phyloP scores from a whole-genome alignment of 2,113 vertebrate species.

The Pygathrix nemaeus region DNA sequence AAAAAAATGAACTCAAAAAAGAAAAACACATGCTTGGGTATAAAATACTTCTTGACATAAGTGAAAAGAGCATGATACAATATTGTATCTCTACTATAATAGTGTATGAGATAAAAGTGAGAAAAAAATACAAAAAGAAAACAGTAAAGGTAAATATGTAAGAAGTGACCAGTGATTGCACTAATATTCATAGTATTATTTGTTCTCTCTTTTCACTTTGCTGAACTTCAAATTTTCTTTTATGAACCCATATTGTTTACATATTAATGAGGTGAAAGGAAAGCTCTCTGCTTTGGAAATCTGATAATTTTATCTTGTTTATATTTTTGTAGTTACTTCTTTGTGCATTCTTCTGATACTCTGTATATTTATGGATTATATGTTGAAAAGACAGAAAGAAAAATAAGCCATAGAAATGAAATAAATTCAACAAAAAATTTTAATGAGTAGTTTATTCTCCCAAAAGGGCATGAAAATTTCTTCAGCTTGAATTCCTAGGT shows the following conservation, averaged over 20 bases:
- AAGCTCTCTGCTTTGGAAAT: not conserved
- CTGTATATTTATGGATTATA: not conserved
- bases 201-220: not conserved
- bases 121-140: not conserved
- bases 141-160: not conserved
- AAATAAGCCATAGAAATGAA: conserved; percentile 19
- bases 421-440: not conserved
- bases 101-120: not conserved
- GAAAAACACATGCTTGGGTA: not conserved
- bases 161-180: not conserved
- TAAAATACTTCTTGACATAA: not conserved
- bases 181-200: not conserved
- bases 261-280: not conserved
- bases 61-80: not conserved
- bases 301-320: not conserved
- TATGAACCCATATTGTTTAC: not conserved
- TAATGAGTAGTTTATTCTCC: not conserved
- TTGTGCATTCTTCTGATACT: not conserved
- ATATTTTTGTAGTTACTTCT: conserved; percentile 27
- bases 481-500: conserved; percentile 12
- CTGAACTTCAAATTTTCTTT: not conserved
- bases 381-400: conserved; percentile 18
- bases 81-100: not conserved
- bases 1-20: not conserved
- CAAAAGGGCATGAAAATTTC: not conserved